Evolutionary conservation across 53 echinoderm and acorn worm species (phyloP).

Genomic region (Echinarachnius parma): DNA sequence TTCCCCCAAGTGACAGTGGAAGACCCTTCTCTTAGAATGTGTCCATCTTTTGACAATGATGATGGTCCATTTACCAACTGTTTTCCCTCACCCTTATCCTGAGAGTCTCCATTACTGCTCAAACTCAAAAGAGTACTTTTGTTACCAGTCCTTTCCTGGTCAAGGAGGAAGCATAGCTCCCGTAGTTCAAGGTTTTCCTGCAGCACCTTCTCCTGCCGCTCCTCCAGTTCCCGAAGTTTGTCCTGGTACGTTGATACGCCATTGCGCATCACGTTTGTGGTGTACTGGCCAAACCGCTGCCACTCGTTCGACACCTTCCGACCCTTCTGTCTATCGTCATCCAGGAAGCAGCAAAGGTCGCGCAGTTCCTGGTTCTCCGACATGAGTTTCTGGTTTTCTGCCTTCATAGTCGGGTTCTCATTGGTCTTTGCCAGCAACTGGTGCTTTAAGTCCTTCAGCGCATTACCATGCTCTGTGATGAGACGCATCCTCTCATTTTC

Average conservation of each 20-base stretch:
- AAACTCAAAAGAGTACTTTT: slow-evolving; percentile 75
- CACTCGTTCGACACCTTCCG: slow-evolving; percentile 84
- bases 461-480: slow-evolving; percentile 63
- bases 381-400: slow-evolving; percentile 54
- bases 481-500: slow-evolving; percentile 66
- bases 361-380: slow-evolving; percentile 81
- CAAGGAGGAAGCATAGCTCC: slow-evolving; percentile 81
- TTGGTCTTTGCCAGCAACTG: slow-evolving; percentile 66
- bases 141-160: slow-evolving; percentile 77
- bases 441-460: slow-evolving; percentile 71
- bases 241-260: slow-evolving; percentile 80
- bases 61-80: slow-evolving; percentile 32
- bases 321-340: slow-evolving; percentile 92
- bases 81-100: slow-evolving; percentile 4
- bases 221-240: slow-evolving; percentile 76
- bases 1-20: slow-evolving; percentile 32
- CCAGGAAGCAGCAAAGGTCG: slow-evolving; percentile 91
- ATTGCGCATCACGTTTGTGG: slow-evolving; percentile 75
- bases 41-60: slow-evolving; percentile 29
- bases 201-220: slow-evolving; percentile 63
- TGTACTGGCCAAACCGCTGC: slow-evolving; percentile 94
- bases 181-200: slow-evolving; percentile 82
- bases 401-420: slow-evolving; percentile 62
- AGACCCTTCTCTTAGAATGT: slow-evolving; percentile 36
- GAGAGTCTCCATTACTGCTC: slow-evolving; percentile 43